Percentiles rank a stretch among this genome's conserved stretches.
These are phyloP conservation scores for Acronicta alni DNA, from an alignment of 2,888 invertebrate genomes.

Conservation along the genomic window DNA sequence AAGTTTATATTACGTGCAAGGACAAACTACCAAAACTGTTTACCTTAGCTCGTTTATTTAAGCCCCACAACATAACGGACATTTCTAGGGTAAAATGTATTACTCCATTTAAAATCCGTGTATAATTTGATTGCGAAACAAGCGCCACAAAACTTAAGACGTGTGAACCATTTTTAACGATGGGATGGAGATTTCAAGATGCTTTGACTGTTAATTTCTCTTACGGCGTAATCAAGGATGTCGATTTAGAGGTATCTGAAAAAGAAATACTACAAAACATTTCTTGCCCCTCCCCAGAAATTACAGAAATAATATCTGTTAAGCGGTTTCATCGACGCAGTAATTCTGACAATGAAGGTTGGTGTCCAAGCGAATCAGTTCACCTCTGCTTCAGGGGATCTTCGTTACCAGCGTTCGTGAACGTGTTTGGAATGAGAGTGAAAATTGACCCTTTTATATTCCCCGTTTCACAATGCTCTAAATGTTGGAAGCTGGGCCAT, in stretches of 20 bases:
- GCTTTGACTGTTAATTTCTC: too few species aligned
- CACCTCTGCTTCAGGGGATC: background rate
- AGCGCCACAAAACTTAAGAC: too few species aligned
- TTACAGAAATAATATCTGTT: background rate
- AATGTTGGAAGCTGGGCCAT: conserved; percentile 6
- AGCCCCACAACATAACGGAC: too few species aligned
- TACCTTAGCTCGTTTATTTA: too few species aligned
- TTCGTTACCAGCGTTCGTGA: background rate
- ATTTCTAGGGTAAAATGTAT: too few species aligned
- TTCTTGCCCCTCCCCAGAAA: background rate
- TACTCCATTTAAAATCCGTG: too few species aligned
- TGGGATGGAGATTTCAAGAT: too few species aligned
- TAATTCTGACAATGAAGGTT: background rate
- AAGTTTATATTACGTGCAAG: too few species aligned
- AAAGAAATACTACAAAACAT: background rate
- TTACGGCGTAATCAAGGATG: too few species aligned
- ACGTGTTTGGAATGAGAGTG: background rate
- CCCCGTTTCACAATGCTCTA: conserved; percentile 2
- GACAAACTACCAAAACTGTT: too few species aligned
- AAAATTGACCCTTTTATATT: conserved; percentile 1
- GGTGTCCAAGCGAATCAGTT: background rate
- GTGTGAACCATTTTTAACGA: too few species aligned
- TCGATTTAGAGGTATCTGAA: background rate
- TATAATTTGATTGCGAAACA: too few species aligned
- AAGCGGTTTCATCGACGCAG: background rate